Evolutionary conservation across 2,797 vertebrate genomes (phyloP).

Genomic region (Manis pentadactyla): DNA sequence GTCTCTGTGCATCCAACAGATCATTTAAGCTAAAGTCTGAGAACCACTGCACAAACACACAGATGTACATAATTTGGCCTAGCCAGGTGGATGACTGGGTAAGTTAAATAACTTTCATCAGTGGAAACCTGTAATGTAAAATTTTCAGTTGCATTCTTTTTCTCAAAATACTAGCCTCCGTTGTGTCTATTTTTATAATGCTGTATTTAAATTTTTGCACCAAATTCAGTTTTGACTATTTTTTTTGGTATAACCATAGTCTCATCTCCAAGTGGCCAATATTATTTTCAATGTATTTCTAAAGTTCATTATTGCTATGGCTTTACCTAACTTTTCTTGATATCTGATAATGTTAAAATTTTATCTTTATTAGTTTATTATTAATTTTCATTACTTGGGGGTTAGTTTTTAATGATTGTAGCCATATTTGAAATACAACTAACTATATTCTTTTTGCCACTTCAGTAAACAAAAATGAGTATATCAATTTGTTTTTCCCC

Average conservation of each 20-base stretch:
- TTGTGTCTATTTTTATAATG: not conserved
- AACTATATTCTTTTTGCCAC: not conserved
- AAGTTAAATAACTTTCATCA: not conserved
- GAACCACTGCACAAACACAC: not conserved
- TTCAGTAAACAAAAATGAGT: not conserved
- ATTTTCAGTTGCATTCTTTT: not conserved
- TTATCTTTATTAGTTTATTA: not conserved
- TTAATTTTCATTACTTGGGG: not conserved
- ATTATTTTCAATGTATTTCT: slow-evolving; percentile 37
- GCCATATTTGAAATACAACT: not conserved
- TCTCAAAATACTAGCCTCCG: not conserved
- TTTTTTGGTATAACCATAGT: not conserved
- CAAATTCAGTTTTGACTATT: not conserved
- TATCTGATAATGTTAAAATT: not conserved
- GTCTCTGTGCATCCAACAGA: not conserved
- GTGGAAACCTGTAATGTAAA: not conserved
- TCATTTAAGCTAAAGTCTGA: not conserved
- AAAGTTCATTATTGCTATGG: not conserved
- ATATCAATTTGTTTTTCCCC: not conserved
- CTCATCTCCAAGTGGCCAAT: not conserved
- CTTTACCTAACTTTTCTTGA: not conserved
- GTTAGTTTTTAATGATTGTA: slow-evolving; percentile 24
- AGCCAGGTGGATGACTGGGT: not conserved
- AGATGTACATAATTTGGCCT: not conserved
- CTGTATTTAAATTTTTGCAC: not conserved